Evolutionary conservation across 2,113 vertebrate species (phyloP).

Genomic region (Leucosticte australis): DNA sequence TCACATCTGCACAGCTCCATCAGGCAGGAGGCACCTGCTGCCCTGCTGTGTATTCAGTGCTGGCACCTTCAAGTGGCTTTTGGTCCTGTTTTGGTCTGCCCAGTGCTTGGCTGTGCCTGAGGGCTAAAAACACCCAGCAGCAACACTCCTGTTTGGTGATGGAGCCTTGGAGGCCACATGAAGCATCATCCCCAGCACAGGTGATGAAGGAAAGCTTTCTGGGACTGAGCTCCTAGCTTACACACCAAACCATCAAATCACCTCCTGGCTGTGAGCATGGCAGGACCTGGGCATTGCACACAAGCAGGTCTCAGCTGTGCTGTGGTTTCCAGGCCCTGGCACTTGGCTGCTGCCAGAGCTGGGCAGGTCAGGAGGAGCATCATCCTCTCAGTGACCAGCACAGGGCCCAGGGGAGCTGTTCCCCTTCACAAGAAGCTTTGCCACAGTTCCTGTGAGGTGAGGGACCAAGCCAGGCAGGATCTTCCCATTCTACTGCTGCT

Average conservation of each 20-base stretch:
- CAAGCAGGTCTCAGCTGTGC: accelerated
- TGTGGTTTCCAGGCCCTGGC: background rate
- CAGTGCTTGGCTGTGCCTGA: background rate
- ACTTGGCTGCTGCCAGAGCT: background rate
- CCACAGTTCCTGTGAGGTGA: accelerated
- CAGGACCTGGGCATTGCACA: background rate
- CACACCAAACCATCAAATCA: background rate
- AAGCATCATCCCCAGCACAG: background rate
- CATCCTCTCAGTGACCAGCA: accelerated
- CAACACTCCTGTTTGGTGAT: background rate
- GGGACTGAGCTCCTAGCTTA: background rate
- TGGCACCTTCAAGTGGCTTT: background rate
- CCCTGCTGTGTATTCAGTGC: background rate
- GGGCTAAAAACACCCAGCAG: background rate
- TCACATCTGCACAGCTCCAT: background rate
- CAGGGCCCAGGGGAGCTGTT: background rate
- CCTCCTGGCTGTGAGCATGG: accelerated
- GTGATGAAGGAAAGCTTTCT: background rate
- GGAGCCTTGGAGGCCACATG: background rate
- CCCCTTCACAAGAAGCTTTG: background rate
- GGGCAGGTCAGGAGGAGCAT: background rate
- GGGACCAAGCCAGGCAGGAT: background rate
- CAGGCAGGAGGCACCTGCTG: background rate
- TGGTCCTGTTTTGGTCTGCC: background rate
- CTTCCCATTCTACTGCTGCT: background rate